Evolutionary conservation across 2,113 vertebrate genomes (phyloP).

Genomic region (Nothocercus julius): DNA sequence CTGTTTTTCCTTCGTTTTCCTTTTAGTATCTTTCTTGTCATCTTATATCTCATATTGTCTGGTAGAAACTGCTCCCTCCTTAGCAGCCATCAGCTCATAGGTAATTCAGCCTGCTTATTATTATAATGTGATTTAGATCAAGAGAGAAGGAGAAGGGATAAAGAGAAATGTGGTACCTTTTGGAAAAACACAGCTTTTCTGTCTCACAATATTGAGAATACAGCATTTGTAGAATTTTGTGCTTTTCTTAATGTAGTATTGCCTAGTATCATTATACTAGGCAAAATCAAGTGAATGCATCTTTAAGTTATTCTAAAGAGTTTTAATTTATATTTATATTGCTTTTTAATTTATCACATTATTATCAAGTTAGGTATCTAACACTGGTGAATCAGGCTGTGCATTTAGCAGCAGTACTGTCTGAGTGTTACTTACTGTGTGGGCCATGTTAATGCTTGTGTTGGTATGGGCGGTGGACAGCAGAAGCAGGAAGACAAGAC

Average conservation of each 20-base stretch:
- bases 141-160: background rate
- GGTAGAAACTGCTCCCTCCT: background rate
- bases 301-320: background rate
- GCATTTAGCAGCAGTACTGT: background rate
- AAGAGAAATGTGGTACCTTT: background rate
- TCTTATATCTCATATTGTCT: background rate
- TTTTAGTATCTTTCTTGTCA: background rate
- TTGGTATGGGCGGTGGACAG: too few species aligned
- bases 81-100: constrained; percentile 30
- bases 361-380: background rate
- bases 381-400: accelerated
- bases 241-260: background rate
- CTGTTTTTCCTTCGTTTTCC: background rate
- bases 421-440: background rate
- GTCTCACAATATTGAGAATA: background rate
- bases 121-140: constrained; percentile 25
- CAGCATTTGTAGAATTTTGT: background rate
- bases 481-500: background rate
- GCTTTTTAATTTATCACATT: background rate
- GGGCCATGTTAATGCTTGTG: background rate
- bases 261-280: background rate
- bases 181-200: background rate
- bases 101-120: constrained; percentile 30
- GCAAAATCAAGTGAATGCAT: background rate
- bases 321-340: background rate